Conservation (phyloP, 2,113 vertebrate genomes). For the Gobio gobio region DNA sequence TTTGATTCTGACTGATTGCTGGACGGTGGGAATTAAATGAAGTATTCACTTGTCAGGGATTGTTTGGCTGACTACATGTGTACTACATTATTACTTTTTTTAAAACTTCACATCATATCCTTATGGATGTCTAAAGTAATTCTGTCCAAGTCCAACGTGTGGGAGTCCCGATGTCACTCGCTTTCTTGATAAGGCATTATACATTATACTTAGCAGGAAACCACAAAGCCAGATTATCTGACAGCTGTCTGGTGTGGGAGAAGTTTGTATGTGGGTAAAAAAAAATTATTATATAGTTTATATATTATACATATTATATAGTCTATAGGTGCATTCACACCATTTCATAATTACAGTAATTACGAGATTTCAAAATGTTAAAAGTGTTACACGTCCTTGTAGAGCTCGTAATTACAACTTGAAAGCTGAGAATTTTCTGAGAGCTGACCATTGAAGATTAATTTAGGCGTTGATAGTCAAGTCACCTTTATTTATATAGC, state of each 20-base stretch:
- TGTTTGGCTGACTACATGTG: constrained; percentile 73
- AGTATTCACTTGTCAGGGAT: constrained; percentile 76
- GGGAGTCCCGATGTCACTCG: background rate
- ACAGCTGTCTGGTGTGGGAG: constrained; percentile 8
- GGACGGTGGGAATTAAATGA: constrained; percentile 72
- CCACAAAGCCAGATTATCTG: constrained; percentile 8
- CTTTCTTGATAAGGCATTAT: constrained; percentile 21
- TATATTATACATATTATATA: too few relatives aligned
- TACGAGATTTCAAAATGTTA: too few relatives aligned
- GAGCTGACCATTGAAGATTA: too few relatives aligned
- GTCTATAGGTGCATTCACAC: too few relatives aligned
- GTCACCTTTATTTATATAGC: too few relatives aligned
- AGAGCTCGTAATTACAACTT: too few relatives aligned
- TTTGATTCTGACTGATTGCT: constrained; percentile 79
- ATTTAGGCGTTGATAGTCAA: too few relatives aligned
- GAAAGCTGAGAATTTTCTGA: too few relatives aligned
- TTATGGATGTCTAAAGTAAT: constrained; percentile 55
- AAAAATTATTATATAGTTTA: too few relatives aligned
- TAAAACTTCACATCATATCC: constrained; percentile 55
- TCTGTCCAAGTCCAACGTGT: constrained; percentile 51
- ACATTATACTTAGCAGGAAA: background rate
- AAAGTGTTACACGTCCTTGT: too few relatives aligned
- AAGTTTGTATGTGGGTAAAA: background rate
- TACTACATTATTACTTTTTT: constrained; percentile 40
- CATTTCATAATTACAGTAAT: too few relatives aligned